phyloP scores from a whole-genome alignment of 2,888 invertebrate species.

The Onchidella celtica region DNA sequence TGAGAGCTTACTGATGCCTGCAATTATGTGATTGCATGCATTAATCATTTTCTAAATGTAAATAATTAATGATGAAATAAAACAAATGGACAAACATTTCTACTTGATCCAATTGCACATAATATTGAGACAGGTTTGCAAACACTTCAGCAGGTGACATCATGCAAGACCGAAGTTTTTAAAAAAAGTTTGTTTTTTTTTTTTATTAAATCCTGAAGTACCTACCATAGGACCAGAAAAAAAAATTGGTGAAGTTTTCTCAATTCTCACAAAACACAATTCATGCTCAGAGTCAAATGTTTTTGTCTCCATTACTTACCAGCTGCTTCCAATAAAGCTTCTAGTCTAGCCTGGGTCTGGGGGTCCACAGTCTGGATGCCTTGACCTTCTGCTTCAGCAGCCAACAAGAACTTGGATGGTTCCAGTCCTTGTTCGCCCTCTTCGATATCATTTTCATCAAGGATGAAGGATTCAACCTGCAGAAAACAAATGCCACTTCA shows the following conservation, averaged over 20 bases:
- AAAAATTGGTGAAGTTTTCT: too few species aligned
- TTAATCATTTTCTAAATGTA: neutral
- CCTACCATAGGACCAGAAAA: too few species aligned
- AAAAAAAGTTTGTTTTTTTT: too few species aligned
- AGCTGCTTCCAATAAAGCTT: constrained; percentile 96
- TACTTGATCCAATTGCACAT: too few species aligned
- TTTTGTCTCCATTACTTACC: too few species aligned
- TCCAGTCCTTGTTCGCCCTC: constrained; percentile 84
- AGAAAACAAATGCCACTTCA: constrained; percentile 57
- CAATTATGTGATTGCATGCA: neutral
- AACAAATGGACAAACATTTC: too few species aligned
- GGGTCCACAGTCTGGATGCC: constrained; percentile 82
- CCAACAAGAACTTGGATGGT: constrained; percentile 85
- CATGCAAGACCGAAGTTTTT: too few species aligned
- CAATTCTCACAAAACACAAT: too few species aligned
- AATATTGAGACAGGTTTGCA: too few species aligned
- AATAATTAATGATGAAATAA: neutral
- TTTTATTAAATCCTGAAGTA: too few species aligned
- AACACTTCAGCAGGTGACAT: too few species aligned
- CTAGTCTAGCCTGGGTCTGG: constrained; percentile 93
- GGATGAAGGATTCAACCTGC: constrained; percentile 87
- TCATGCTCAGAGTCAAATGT: too few species aligned
- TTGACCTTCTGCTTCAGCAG: constrained; percentile 80
- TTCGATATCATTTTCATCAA: constrained; percentile 86
- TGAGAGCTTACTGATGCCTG: constrained; percentile 90